phyloP scores from a whole-genome alignment of 2,113 vertebrate genomes.

The Balaenoptera acutorostrata region DNA sequence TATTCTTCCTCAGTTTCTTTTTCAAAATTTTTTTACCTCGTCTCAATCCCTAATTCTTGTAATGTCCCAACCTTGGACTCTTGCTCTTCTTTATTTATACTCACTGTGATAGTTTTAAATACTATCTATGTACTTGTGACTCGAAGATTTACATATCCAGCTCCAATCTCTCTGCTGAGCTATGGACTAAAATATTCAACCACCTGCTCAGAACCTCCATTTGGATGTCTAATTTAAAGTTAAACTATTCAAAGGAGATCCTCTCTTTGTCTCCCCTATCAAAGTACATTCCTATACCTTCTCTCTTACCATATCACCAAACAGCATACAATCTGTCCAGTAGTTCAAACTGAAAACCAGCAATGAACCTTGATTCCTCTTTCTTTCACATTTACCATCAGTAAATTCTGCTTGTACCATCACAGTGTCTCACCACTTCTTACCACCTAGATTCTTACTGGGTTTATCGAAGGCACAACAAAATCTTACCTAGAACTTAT shows the following conservation, averaged over 20 bases:
- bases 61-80: not conserved
- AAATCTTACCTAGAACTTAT: not conserved
- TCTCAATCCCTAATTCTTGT: not conserved
- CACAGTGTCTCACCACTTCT: not conserved
- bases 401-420: not conserved
- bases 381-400: not conserved
- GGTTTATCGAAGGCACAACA: not conserved
- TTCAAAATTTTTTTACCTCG: not conserved
- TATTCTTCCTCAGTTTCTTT: not conserved
- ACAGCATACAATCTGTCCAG: not conserved
- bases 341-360: not conserved
- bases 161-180: constrained; percentile 22
- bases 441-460: not conserved
- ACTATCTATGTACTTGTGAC: not conserved
- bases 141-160: constrained; percentile 48
- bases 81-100: not conserved
- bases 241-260: constrained; percentile 54
- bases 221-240: constrained; percentile 55
- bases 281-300: not conserved
- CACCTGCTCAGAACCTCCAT: constrained; percentile 51
- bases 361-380: not conserved
- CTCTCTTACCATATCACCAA: not conserved
- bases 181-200: constrained; percentile 56
- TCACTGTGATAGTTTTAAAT: constrained; percentile 28
- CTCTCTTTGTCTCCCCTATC: not conserved